Evolutionary conservation across 2,888 invertebrate species (phyloP), one percentile per base, ranked within the genome.

Genomic region (Oscheius onirici): DNA sequence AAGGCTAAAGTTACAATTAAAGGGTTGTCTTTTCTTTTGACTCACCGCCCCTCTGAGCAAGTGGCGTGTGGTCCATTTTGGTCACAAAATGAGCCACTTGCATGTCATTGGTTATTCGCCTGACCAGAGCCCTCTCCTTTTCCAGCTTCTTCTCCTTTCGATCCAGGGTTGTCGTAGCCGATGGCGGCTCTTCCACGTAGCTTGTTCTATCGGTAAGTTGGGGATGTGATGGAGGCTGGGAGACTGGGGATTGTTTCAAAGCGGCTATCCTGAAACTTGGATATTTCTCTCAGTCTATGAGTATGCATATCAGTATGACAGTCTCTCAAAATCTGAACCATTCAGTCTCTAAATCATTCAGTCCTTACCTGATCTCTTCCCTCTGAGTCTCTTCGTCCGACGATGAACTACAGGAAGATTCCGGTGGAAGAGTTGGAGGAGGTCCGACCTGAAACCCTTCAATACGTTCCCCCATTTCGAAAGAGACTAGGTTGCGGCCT

Each of bases 71-170:
- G 17, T 80, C 80, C 26, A 80, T 61, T 65, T 79, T 80, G 34
- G 78, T 78, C 20, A 80, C 76, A 61, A 76, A 82, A 11, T 78
- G 80, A 15, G 82, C 78, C 71, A 82, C 71, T 67, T 77, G 75
- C 78, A 80, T 78, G 49, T 78, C 80, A 28, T 78, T 78, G 1
- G 76, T 77, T 46, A 80, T 77, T 22, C 80, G 49, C 3, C 75
- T 58, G n/a, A 77, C 80, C 34, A 78, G 68, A 5, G 79, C 77
- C 11, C 58, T 58, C 11, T 67, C 69, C 46, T 79, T 79, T 41
- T 76, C 80, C n/a, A 70, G 71, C 49, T 77, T 75, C 52, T 72
- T 52, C 52, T 77, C 75, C 28, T 70, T 55, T 24, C 80, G 51
- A 52, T 76, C 77, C 20, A 79, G 51, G 10, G 79, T 77, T 1